Base-by-base conservation (phyloP, 2,888 invertebrate species). In the Linnaemya vulpina region DNA sequence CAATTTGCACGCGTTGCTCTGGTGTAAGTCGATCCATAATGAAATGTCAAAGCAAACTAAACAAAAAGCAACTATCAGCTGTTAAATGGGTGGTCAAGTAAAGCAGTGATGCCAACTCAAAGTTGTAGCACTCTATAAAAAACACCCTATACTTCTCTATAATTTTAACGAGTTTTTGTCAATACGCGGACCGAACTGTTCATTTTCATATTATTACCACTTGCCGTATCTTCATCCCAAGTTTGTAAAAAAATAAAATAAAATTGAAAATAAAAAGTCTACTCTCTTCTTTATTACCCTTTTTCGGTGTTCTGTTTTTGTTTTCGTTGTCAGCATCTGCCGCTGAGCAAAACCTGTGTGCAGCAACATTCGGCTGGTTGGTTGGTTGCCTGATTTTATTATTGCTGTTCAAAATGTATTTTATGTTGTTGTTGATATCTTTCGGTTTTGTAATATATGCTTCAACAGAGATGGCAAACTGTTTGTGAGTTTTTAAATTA, bases 341-440 rank as follows among this genome's bases (percentile, higher is more conserved):
- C 43, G 17, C 38, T 71, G 53, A n/a, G 13, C 63, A 58, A 76
- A 67, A 67, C 65, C 46, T 76, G 76, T 67, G 58, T 67, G 30
- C 38, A n/a, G 71, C 63, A 71, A 63, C 71, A 63, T 71, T 76
- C 58, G 58, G 30, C 53, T 71, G 79, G 43, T 43, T 80, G 51
- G 22, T 46, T 73, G 62, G 40, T 35, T 68, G 43, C 46, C 68
- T 25, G 74, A 58, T 67, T 76, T 76, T 68, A 67, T 68, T 76
- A 67, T 58, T 76, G 58, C 35, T 67, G 43, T 49, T 49, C 20
- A 58, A 58, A 67, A 49, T 11, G 58, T 17, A 67, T 58, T 76
- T 76, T 49, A 65, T 58, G 17, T 67, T 67, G 67, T 22, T 40
- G 40, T 22, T 51, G 51, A 53, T 49, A 25, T n/a, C 9, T 75